These are phyloP conservation scores for Ridgeia piscesae DNA, from an alignment of 1,140 invertebrate genomes.

Conservation along the genomic window DNA sequence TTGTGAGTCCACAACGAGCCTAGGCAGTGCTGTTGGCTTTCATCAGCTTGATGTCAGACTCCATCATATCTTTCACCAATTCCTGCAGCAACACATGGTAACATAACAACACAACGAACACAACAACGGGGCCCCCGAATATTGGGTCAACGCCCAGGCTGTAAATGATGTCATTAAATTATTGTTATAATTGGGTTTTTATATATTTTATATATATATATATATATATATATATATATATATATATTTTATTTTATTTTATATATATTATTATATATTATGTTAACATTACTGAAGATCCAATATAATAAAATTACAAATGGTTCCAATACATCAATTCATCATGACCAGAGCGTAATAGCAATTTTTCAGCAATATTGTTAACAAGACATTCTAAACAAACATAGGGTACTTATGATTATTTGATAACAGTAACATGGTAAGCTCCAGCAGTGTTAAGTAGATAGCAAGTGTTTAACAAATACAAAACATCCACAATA, in stretches of 20 bases:
- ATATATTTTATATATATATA: no score
- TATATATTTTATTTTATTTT: no score
- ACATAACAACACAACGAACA: no score
- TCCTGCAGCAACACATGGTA: constrained; percentile 60
- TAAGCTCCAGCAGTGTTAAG: neutral
- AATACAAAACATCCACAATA: neutral
- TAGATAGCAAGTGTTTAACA: neutral
- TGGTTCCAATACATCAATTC: neutral
- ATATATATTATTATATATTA: no score
- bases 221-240: no score
- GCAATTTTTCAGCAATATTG: neutral
- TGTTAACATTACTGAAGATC: no score
- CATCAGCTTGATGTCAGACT: constrained; percentile 89
- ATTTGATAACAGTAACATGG: neutral
- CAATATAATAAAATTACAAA: no score
- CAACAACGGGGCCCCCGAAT: no score
- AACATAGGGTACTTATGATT: neutral
- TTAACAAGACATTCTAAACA: neutral
- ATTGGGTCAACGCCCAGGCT: no score
- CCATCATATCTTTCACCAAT: constrained; percentile 94
- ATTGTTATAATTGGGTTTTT: no score
- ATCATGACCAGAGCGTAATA: neutral
- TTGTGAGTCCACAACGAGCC: constrained; percentile 13
- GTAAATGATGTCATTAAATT: no score
- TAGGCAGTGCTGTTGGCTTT: constrained; percentile 73